Base-by-base conservation (phyloP, 1,140 invertebrate species). In the Drosophila arizonae region DNA sequence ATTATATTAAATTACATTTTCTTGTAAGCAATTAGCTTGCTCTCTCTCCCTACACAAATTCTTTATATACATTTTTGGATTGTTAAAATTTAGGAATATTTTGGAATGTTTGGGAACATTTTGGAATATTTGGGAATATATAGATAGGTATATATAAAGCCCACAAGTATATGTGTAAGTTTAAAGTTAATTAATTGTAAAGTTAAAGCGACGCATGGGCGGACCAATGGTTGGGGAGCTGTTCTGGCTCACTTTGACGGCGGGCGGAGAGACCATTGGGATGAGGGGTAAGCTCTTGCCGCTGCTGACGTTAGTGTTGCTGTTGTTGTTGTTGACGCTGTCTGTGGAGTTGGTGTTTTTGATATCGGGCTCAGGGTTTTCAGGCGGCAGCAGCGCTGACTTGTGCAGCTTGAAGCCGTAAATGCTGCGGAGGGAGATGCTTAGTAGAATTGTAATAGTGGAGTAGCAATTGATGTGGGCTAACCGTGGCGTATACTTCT, bases 351-450 rank as follows among this genome's bases (percentile, higher is more conserved):
- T 3, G 36, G 9, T 6, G 26, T 41, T 15, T 17, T 2, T 5
- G 33, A 2, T 15, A 10, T 11, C 2, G 17, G 15, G 2, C 0
- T 54, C 50, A 5, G 6, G 2, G 9, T 6, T 1, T n/a, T 10
- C 6, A 6, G 45, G 15, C 4, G 46, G 45, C 28, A 54, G 6
- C 41, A 74, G 15, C 0, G 67, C 67, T 39, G 60, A 64, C 4
- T 54, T 15, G 41, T 75, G 72, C 45, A 75, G 2, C 55, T 70
- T 36, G 6, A 75, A 75, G 41, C 72, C 72, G 15, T 60, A 71
- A 0, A 75, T 30, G n/a, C 72, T 62, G 58, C 11, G 15, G 33
- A 24, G 33, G 15, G 13, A 21, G 0, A 28, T 11, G 13, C 26
- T 46, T 46, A 28, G 26, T 9, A 11, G 3, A 28, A 3, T 4